Evolutionary conservation across 2,113 vertebrate genomes (phyloP), one percentile per base, ranked within the genome.

Genomic region (Proteles cristata): DNA sequence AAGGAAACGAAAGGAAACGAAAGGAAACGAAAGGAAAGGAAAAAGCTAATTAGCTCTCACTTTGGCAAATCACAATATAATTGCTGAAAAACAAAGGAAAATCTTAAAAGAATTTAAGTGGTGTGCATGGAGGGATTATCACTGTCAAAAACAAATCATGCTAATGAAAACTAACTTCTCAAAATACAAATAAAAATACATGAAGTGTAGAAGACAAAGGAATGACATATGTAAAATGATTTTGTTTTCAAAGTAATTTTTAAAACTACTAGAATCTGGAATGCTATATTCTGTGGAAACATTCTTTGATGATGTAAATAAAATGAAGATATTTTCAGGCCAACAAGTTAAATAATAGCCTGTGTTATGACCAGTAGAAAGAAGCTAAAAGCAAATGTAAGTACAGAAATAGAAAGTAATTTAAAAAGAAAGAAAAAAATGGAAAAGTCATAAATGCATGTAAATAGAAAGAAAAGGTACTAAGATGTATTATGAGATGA

Each of bases 151-250:
- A 43, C 71, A 83, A 61, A 77, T 33, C 21, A 86, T 39, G 5
- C 31, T 55, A 31, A 21, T 76, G n/a, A 82, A 31, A 86, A 82
- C 11, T 50, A 94, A 83, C 45, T 66, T 80, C 28, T 92, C 43
- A 97, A 88, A 63, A 76, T 45, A 97, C 79, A 69, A 61, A 73
- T 43, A 71, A 25, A 84, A 68, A 12, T 28, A 68, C 65, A 63
- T 33, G 17, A 61, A 81, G 63, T 50, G 4, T 69, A 69, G 65
- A 86, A 83, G n/a, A 55, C 11, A 97, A 63, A 25, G 3, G 7
- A 87, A 45, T 85, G 55, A 19, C 2, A 91, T 88, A 7, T 3
- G 82, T 6, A 79, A 73, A 43, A 11, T 69, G 12, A 69, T 63
- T 76, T 76, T 68, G 31, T 69, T 69, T 45, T 26, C 73, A 45